Conservation (phyloP, 2,113 vertebrate species). For the Poecilia latipinna region DNA sequence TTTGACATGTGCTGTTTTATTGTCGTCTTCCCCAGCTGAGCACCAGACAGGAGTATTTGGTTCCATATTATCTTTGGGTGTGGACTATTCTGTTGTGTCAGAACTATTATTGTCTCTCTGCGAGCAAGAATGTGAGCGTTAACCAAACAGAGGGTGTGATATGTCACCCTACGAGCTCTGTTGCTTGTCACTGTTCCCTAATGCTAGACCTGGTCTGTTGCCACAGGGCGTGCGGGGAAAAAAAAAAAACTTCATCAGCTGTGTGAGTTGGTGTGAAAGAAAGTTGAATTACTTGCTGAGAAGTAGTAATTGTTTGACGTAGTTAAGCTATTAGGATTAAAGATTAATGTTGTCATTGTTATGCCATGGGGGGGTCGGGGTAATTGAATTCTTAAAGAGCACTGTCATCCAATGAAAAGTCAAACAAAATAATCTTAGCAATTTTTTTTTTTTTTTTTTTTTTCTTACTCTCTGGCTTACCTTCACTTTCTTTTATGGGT, state of each 20-base stretch:
- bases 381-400: neutral
- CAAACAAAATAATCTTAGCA: conserved; percentile 52
- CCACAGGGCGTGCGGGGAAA: conserved; percentile 32
- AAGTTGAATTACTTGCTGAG: neutral
- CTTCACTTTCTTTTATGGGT: neutral
- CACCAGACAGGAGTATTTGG: conserved; percentile 6
- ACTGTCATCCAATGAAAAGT: conserved; percentile 22
- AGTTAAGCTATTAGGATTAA: neutral
- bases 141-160: conserved; percentile 41
- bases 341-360: neutral
- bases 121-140: conserved; percentile 34
- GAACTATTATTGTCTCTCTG: conserved; percentile 17
- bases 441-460: conserved; percentile 5
- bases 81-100: conserved; percentile 16
- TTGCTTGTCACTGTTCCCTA: conserved; percentile 42
- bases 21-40: neutral
- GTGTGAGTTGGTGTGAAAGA: conserved; percentile 1
- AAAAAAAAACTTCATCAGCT: conserved; percentile 28
- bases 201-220: conserved; percentile 19
- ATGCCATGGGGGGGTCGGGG: neutral
- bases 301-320: conserved; percentile 21
- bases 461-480: conserved; percentile 14
- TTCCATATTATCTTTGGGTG: conserved; percentile 23
- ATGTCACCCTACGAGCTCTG: conserved; percentile 51
- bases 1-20: neutral